Conservation (phyloP, 1,140 invertebrate genomes). For the Achatina immaculata region DNA sequence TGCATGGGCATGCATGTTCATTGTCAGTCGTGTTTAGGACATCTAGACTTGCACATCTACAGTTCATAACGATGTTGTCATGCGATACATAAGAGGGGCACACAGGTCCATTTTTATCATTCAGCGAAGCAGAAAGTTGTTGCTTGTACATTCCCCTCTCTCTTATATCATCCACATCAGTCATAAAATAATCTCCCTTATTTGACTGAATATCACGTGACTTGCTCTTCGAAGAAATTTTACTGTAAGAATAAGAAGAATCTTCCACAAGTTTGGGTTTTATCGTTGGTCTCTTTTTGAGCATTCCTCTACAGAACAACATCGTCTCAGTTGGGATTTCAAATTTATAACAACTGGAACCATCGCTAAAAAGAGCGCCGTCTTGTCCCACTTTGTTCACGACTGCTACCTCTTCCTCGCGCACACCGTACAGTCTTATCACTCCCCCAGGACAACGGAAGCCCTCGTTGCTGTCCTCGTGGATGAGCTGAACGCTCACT, state of each 20-base stretch:
- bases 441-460: conserved; percentile 48
- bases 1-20: too few species aligned
- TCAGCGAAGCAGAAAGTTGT: not conserved
- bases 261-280: conserved; percentile 31
- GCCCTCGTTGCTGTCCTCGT: conserved; percentile 43
- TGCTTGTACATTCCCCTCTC: not conserved
- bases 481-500: conserved; percentile 60
- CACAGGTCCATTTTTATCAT: not conserved
- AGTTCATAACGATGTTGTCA: too few species aligned
- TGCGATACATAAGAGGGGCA: too few species aligned
- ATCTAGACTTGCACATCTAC: too few species aligned
- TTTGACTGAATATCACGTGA: not conserved
- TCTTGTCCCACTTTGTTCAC: conserved; percentile 41
- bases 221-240: not conserved
- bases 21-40: too few species aligned
- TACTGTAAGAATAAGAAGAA: not conserved
- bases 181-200: not conserved
- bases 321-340: conserved; percentile 56
- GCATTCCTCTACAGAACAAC: conserved; percentile 49
- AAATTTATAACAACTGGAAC: conserved; percentile 42
- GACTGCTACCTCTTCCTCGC: conserved; percentile 54
- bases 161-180: not conserved
- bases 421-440: conserved; percentile 51
- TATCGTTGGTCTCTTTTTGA: conserved; percentile 44
- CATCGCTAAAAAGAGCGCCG: conserved; percentile 27